Base-by-base conservation (phyloP, 64 coral and sea anemone genomes). In the Montipora sp. region DNA sequence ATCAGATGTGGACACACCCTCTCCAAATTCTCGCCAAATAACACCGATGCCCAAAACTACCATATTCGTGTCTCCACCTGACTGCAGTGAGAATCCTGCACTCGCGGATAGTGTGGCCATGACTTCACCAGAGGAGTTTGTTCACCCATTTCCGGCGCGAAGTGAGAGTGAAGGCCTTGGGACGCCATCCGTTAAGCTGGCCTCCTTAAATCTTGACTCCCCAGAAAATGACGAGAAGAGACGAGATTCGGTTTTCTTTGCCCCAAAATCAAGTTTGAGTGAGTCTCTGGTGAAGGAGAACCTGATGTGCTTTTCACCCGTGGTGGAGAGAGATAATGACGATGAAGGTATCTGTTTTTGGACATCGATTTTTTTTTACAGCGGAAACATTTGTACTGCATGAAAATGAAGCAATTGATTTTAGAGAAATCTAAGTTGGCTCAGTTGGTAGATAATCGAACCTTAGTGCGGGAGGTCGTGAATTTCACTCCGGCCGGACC, bases 181-280 rank as follows among this genome's bases (percentile, higher is more conserved):
- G 74, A 92, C 90, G 46, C 83, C 84, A 22, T 47, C 58, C 21
- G 20, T 74, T 67, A 8, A 65, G 59, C 50, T 88, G 8, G 59
- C 49, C 21, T 60, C 75, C 0, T 68, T 81, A 8, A 36, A 22
- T 58, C 83, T 88, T 46, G 73, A 88, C 10, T 83, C 90, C 4
- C 81, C 75, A 23, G 75, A 5, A 15, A 87, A n/a, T 8, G 20
- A 48, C 15, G 81, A 51, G 18, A 85, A 70, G 46, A 88, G 91
- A 73, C 47, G 91, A 59, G 91, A 93, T 49, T 93, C 91, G 0
- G 91, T 93, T 46, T 93, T 93, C 83, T 93, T 93, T 47, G 91
- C 91, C 0, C 83, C 84, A 0, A 4, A 19, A 24, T 67, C 61
- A 43, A 43, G 47, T 22, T 59, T 76, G 21, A 51, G 68, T 18